Percentiles rank a stretch among this genome's conserved stretches.
phyloP scores from a whole-genome alignment of 2,113 vertebrate genomes.

The Urocitellus parryii region DNA sequence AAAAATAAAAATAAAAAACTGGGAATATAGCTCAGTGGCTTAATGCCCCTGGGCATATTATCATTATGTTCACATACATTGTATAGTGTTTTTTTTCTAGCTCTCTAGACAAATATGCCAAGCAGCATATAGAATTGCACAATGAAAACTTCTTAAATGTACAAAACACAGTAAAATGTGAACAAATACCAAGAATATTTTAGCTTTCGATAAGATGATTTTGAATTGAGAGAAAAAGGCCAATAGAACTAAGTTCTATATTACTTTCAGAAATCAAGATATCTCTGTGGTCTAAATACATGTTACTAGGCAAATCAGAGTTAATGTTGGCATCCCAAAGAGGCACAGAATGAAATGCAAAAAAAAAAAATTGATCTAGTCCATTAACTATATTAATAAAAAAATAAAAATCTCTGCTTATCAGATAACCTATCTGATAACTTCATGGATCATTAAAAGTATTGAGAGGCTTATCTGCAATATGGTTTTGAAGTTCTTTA shows the following conservation, averaged over 20 bases:
- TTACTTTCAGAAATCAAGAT: constrained; percentile 24
- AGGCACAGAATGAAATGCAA: neutral
- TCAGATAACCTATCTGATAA: too few relatives aligned
- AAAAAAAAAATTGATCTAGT: too few relatives aligned
- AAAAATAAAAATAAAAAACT: too few relatives aligned
- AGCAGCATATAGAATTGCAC: neutral
- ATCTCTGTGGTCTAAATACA: neutral
- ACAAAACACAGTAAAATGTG: constrained; percentile 38
- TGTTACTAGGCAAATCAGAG: neutral
- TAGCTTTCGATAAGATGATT: constrained; percentile 31
- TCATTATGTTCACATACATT: constrained; percentile 51
- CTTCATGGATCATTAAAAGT: too few relatives aligned
- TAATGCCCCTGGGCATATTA: constrained; percentile 58
- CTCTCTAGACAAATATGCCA: constrained; percentile 30
- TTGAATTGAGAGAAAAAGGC: constrained; percentile 45
- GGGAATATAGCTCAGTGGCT: too few relatives aligned
- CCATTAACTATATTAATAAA: too few relatives aligned
- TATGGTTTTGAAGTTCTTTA: too few relatives aligned
- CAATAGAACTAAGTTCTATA: neutral
- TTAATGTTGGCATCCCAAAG: constrained; percentile 35
- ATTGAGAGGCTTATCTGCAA: too few relatives aligned
- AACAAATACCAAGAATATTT: constrained; percentile 35
- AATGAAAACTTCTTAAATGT: constrained; percentile 59
- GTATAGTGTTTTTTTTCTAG: constrained; percentile 53
- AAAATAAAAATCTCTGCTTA: too few relatives aligned